phyloP scores from a whole-genome alignment of 1,140 invertebrate species.

The Luehdorfia chinensis region DNA sequence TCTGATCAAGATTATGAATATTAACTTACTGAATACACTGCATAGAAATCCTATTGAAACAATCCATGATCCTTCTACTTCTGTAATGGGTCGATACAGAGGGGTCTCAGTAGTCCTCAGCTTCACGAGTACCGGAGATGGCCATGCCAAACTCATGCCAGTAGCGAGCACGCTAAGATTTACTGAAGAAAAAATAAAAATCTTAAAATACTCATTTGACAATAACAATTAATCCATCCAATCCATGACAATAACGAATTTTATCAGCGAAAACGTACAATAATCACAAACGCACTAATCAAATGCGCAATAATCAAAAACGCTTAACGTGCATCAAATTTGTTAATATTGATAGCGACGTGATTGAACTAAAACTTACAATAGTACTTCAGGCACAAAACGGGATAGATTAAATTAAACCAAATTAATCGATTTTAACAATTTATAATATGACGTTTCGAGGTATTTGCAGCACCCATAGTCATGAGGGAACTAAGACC shows the following conservation, averaged over 20 bases:
- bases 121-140: constrained; percentile 39
- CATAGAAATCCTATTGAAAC: constrained; percentile 16
- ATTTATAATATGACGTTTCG: too few relatives aligned
- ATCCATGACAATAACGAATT: neutral
- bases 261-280: neutral
- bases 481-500: too few relatives aligned
- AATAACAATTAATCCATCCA: too few relatives aligned
- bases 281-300: neutral
- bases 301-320: too few relatives aligned
- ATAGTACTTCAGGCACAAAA: too few relatives aligned
- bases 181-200: constrained; percentile 17
- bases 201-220: too few relatives aligned
- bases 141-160: constrained; percentile 33
- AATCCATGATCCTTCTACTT: constrained; percentile 34
- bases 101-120: constrained; percentile 20
- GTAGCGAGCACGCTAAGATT: constrained; percentile 26
- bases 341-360: too few relatives aligned
- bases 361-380: too few relatives aligned
- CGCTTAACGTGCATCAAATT: too few relatives aligned
- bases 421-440: too few relatives aligned
- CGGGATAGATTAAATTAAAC: too few relatives aligned
- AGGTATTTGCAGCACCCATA: too few relatives aligned
- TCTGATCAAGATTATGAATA: neutral
- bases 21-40: constrained; percentile 4
- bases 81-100: constrained; percentile 23